These are phyloP conservation scores for Callinectes sapidus DNA, from an alignment of 2,888 invertebrate species.

Conservation along the genomic window DNA sequence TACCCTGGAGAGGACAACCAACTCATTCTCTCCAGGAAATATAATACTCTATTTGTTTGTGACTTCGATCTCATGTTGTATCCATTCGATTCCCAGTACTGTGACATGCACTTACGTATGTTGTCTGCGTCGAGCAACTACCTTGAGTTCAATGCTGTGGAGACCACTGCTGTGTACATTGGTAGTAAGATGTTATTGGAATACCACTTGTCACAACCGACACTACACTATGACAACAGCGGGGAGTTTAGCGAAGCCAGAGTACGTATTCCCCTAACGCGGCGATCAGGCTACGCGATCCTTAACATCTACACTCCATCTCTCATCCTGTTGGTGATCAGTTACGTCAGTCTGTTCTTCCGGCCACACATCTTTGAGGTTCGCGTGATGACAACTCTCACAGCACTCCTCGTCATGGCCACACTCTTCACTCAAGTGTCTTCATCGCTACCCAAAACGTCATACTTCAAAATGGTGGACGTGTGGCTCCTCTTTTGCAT, in stretches of 20 bases:
- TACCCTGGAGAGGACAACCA: constrained; percentile 67
- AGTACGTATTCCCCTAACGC: constrained; percentile 41
- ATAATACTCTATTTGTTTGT: constrained; percentile 64
- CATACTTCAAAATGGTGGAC: constrained; percentile 66
- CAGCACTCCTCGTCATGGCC: constrained; percentile 58
- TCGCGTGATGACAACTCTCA: constrained; percentile 55
- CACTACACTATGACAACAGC: constrained; percentile 43
- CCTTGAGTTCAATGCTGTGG: constrained; percentile 36
- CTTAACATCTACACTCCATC: constrained; percentile 62
- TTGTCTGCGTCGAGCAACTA: constrained; percentile 59
- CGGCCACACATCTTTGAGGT: constrained; percentile 51
- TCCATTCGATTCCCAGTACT: constrained; percentile 70
- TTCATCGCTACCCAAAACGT: constrained; percentile 57
- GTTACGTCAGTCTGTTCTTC: constrained; percentile 63
- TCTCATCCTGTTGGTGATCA: constrained; percentile 53
- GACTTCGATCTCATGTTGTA: constrained; percentile 65
- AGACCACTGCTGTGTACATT: constrained; percentile 45
- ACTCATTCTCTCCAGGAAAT: constrained; percentile 64
- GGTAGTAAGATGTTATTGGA: constrained; percentile 62
- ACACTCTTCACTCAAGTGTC: constrained; percentile 58
- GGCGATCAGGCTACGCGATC: constrained; percentile 49
- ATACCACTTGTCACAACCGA: constrained; percentile 52
- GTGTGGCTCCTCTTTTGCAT: constrained; percentile 67
- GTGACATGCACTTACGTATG: constrained; percentile 66
- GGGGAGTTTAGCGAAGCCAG: constrained; percentile 39